These are phyloP conservation scores for Nomada lathburiana DNA, from an alignment of 2,888 invertebrate species.

Conservation along the genomic window DNA sequence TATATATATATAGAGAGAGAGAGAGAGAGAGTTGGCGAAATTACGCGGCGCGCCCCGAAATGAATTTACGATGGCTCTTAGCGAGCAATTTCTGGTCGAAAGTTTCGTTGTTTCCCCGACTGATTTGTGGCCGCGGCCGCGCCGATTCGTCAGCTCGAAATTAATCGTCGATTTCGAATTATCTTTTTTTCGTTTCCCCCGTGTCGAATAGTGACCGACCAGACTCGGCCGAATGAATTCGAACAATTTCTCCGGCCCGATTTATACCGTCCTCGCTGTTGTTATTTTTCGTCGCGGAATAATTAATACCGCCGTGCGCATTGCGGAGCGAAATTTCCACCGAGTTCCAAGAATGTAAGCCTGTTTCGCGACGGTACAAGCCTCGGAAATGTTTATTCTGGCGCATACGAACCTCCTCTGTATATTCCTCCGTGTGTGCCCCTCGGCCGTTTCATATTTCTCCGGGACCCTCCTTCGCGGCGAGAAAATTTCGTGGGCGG, in stretches of 20 bases:
- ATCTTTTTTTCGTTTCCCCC: neutral
- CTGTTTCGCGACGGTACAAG: no score
- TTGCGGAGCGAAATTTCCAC: no score
- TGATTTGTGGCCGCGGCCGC: slow-evolving; percentile 26
- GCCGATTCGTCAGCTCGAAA: slow-evolving; percentile 29
- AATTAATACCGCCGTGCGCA: no score
- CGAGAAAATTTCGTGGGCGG: slow-evolving; percentile 56
- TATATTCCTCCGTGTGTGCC: neutral
- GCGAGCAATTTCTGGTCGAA: slow-evolving; percentile 44
- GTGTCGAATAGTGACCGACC: no score
- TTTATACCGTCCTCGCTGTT: no score
- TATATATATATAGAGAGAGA: no score
- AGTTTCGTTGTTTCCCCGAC: slow-evolving; percentile 52
- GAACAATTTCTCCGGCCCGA: no score
- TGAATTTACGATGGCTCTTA: slow-evolving; percentile 57
- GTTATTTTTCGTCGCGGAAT: no score
- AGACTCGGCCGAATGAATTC: no score
- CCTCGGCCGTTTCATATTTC: slow-evolving; percentile 66
- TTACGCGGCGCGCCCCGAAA: slow-evolving; percentile 41
- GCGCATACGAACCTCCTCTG: no score
- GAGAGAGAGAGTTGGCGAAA: slow-evolving; percentile 17
- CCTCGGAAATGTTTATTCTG: no score
- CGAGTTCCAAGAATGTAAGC: no score
- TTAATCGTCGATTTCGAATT: slow-evolving; percentile 24
- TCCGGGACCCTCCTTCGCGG: slow-evolving; percentile 61